Conservation (phyloP, 2,888 invertebrate genomes). For the Acleris sparsana region DNA sequence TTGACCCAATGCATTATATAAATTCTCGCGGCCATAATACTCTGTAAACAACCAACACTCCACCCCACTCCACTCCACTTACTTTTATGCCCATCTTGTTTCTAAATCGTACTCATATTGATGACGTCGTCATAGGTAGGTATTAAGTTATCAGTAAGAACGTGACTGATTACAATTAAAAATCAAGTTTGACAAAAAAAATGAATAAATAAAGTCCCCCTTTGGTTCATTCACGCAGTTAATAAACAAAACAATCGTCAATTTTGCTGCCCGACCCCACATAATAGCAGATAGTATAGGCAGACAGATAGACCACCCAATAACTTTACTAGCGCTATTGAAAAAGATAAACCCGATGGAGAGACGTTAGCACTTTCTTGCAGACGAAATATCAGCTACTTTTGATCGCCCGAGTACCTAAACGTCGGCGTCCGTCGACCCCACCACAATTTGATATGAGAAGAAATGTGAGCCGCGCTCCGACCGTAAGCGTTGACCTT, state of each 20-base stretch:
- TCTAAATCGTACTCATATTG: no score
- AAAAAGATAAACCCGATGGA: not conserved
- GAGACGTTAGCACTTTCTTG: slow-evolving; percentile 10
- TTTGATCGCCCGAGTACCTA: slow-evolving; percentile 14
- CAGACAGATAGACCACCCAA: not conserved
- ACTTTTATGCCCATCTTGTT: no score
- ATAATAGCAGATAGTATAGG: no score
- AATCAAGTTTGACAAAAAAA: no score
- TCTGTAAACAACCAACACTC: not conserved
- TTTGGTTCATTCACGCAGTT: no score
- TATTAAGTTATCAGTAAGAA: no score
- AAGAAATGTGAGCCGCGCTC: slow-evolving; percentile 31
- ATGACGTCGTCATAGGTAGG: no score
- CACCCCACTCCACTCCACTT: no score
- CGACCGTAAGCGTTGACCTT: slow-evolving; percentile 29
- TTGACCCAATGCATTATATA: slow-evolving; percentile 9
- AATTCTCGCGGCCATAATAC: not conserved
- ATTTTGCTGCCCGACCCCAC: no score
- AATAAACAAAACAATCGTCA: no score
- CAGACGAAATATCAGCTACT: slow-evolving; percentile 33
- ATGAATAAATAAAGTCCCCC: no score
- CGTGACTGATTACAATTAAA: no score
- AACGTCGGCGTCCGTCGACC: slow-evolving; percentile 23
- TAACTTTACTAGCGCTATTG: not conserved
- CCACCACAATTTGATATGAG: slow-evolving; percentile 27